phyloP scores from a whole-genome alignment of 2,797 vertebrate genomes.

The Yasuhikotakia modesta region DNA sequence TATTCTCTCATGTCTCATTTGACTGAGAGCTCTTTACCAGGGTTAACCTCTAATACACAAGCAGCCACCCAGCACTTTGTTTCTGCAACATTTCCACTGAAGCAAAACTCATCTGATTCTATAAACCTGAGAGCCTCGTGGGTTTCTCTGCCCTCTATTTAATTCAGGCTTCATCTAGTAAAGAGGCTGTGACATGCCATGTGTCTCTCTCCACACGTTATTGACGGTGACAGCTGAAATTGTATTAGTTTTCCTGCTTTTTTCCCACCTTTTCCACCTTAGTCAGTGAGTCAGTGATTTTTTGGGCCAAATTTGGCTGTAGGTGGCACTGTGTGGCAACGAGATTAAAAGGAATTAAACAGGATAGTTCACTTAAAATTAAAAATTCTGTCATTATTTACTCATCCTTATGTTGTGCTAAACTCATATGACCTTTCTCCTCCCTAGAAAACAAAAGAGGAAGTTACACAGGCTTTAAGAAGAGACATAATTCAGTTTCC shows the following conservation, averaged over 20 bases:
- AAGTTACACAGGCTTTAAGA: neutral
- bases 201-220: constrained; percentile 61
- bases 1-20: constrained; percentile 17
- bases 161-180: constrained; percentile 69
- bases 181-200: constrained; percentile 63
- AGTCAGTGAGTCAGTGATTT: constrained; percentile 38
- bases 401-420: neutral
- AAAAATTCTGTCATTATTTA: neutral
- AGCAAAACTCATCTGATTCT: constrained; percentile 55
- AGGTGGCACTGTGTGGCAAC: constrained; percentile 10
- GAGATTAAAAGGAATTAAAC: neutral
- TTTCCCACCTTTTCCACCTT: constrained; percentile 53
- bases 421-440: neutral
- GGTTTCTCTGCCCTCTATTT: constrained; percentile 60
- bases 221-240: constrained; percentile 66
- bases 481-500: neutral
- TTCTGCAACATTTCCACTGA: constrained; percentile 53
- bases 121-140: constrained; percentile 66
- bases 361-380: neutral
- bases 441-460: neutral
- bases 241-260: constrained; percentile 63
- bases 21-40: constrained; percentile 50
- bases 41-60: constrained; percentile 58
- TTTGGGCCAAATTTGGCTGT: constrained; percentile 27
- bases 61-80: constrained; percentile 50